Conservation (phyloP, 1,140 invertebrate species). For the Euschistus heros region DNA sequence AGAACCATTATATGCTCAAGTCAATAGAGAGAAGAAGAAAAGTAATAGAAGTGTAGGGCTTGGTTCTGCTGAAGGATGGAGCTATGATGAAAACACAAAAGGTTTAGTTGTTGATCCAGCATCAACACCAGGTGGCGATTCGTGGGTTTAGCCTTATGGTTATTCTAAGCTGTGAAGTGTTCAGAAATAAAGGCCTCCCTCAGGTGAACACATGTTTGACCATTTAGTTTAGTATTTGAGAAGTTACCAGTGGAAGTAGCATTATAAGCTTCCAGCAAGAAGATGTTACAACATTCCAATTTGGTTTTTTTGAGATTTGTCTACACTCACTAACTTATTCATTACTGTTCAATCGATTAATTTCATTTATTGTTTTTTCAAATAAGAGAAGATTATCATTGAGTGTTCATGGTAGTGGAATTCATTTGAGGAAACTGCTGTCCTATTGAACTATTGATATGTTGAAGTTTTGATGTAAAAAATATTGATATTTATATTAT, state of each 20-base stretch:
- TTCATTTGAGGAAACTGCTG: neutral
- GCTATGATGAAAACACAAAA: constrained; percentile 34
- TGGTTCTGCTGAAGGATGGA: constrained; percentile 36
- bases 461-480: neutral
- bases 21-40: constrained; percentile 68
- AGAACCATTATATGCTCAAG: constrained; percentile 68
- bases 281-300: constrained; percentile 4
- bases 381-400: neutral
- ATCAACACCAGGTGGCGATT: constrained; percentile 42
- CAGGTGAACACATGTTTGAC: neutral
- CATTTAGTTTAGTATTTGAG: neutral
- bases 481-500: constrained; percentile 3
- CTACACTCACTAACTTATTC: no score
- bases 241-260: constrained; percentile 6
- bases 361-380: no score
- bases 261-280: neutral
- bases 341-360: no score
- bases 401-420: neutral
- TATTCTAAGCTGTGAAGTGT: neutral
- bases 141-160: constrained; percentile 41
- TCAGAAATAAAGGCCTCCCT: neutral
- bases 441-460: neutral
- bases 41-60: constrained; percentile 47
- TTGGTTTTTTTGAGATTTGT: neutral
- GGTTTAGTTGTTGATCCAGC: constrained; percentile 35